Evolutionary conservation across 2,888 invertebrate species (phyloP).

Genomic region (Drosophila neotestacea): DNA sequence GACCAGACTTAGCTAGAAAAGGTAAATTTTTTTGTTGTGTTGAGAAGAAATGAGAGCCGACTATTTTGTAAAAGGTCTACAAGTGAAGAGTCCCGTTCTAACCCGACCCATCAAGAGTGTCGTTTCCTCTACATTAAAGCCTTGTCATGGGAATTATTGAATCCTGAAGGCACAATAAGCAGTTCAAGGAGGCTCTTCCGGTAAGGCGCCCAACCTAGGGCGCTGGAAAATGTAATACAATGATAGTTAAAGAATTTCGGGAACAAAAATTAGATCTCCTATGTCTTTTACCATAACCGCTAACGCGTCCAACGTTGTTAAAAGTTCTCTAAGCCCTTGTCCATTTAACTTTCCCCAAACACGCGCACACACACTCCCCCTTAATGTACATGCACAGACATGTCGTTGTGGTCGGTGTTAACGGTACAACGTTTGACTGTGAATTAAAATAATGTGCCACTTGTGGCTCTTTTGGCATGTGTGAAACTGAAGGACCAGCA

Average conservation of each 20-base stretch:
- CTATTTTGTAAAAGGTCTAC: too few species aligned
- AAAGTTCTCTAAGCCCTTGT: slow-evolving; percentile 22
- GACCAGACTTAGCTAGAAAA: too few species aligned
- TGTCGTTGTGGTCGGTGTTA: slow-evolving; percentile 55
- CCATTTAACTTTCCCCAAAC: slow-evolving; percentile 8
- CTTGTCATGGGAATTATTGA: too few species aligned
- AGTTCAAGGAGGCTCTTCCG: background rate
- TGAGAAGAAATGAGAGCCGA: too few species aligned
- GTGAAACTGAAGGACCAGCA: slow-evolving; percentile 29
- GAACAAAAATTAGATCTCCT: background rate
- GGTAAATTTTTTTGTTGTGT: too few species aligned
- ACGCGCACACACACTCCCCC: slow-evolving; percentile 22
- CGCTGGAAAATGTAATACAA: background rate
- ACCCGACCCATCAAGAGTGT: too few species aligned
- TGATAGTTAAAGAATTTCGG: background rate
- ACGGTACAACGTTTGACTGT: slow-evolving; percentile 76
- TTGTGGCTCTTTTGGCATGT: slow-evolving; percentile 75
- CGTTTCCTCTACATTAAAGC: too few species aligned
- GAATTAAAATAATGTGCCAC: slow-evolving; percentile 83
- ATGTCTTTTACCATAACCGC: background rate
- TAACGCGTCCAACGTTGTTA: background rate
- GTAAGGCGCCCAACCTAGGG: background rate
- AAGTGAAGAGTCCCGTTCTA: too few species aligned
- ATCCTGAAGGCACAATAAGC: background rate
- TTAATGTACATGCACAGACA: slow-evolving; percentile 15